Base-by-base conservation (phyloP, 1,140 invertebrate genomes). In the Lordiphosa clarofinis region DNA sequence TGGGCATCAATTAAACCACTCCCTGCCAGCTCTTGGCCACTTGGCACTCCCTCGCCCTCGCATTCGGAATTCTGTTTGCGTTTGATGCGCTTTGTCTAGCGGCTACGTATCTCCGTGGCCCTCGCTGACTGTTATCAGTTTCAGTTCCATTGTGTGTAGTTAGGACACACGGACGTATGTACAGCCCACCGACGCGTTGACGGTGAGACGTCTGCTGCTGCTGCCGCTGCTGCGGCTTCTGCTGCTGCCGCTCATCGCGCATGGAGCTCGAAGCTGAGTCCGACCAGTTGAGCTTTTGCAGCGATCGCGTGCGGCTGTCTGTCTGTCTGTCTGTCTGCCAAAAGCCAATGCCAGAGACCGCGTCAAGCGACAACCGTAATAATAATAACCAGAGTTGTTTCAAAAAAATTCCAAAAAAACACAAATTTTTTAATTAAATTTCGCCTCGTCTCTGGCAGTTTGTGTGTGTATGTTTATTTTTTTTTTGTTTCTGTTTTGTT, bases 281-380 rank as follows among this genome's bases (percentile, higher is more conserved):
- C 72, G 63, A 69, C 60, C 78, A 82, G 78, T 84, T 82, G 78
- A 84, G 78, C 78, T 84, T 78, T 82, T 76, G 78, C 72, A 84
- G 78, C 73, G 78, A 82, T 84, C 78, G 78, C 78, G 78, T 82
- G 78, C 78, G 78, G 78, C 78, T 46, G 39, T 65, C 19, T 46
- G 39, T 3, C 44, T 37, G 24, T 21, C 15, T 39, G 44, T 40
- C 12, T 39, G 40, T n/a, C 28, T 54, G 53, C 11, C 62, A 57
- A 24, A 11, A 66, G 39, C 63, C 39, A 66, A 46, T 46, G 48
- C 59, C 61, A 53, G 48, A 53, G 6, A 36, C 28, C 58, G 58
- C 53, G 58, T 61, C 53, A 61, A 56, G n/a, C 53, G 52, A 44
- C 11, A 6, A 13, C 38, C 39, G 21, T 38, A 57, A 47, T 39